Conservation (phyloP, 2,797 vertebrate genomes). For the Liasis olivaceus region DNA sequence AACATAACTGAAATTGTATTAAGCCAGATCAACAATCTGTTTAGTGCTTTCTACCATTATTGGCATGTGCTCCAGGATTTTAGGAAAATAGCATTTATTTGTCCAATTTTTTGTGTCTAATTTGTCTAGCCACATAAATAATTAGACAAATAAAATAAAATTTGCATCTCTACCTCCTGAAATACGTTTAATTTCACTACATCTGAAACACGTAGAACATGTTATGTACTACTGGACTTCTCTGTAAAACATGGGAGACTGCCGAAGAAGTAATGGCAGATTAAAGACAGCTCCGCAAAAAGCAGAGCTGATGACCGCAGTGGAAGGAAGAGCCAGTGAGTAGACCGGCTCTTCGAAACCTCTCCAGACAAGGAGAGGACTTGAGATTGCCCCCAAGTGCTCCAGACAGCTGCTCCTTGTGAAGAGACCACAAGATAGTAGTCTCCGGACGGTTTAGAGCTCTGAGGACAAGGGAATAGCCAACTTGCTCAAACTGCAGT, state of each 20-base stretch:
- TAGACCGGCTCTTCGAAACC: neutral
- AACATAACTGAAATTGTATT: neutral
- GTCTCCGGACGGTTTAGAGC: neutral
- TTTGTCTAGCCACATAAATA: too few species aligned
- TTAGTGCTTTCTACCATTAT: neutral
- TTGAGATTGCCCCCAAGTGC: neutral
- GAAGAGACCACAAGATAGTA: neutral
- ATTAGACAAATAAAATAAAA: too few species aligned
- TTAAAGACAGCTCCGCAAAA: neutral
- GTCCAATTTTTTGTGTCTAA: too few species aligned
- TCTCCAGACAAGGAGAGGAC: neutral
- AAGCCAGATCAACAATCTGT: neutral
- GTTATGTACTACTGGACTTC: neutral
- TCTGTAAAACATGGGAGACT: neutral
- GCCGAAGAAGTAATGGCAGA: conserved; percentile 14
- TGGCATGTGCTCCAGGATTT: neutral
- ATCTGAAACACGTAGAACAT: neutral
- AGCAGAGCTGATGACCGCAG: neutral
- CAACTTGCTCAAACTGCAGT: neutral
- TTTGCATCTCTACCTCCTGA: neutral
- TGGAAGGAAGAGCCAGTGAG: neutral
- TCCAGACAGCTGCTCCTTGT: neutral
- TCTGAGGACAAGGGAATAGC: neutral
- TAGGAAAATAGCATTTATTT: neutral
- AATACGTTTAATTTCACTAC: neutral